Evolutionary conservation across 2,113 vertebrate genomes (phyloP).

Genomic region (Canis aureus): DNA sequence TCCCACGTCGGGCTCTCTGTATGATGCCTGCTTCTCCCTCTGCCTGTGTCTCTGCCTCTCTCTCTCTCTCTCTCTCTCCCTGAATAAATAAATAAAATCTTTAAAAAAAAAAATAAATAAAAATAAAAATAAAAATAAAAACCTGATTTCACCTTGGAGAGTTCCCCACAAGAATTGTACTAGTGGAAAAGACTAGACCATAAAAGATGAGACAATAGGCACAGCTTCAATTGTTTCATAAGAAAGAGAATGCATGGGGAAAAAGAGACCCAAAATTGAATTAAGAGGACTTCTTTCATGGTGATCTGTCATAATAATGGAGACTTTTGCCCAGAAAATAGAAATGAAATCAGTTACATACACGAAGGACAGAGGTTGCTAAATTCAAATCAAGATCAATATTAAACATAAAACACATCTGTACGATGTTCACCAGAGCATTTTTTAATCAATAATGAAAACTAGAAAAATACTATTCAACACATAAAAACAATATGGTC

Average conservation of each 20-base stretch:
- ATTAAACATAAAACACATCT: background rate
- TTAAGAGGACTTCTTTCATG: background rate
- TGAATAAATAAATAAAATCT: no score
- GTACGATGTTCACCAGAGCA: background rate
- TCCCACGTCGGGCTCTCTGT: no score
- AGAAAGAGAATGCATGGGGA: background rate
- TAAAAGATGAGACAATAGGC: background rate
- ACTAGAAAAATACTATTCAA: conserved; percentile 22
- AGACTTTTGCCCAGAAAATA: background rate
- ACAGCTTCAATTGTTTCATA: background rate
- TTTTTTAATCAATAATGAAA: background rate
- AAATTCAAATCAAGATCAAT: background rate
- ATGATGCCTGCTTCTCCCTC: no score
- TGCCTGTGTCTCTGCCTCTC: no score
- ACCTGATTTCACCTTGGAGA: background rate
- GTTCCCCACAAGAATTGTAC: background rate
- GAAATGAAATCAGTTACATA: background rate
- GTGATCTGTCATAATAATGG: background rate
- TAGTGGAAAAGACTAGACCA: background rate
- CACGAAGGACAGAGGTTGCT: background rate
- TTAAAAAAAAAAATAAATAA: no score
- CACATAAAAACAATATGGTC: background rate
- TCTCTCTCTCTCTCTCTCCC: no score
- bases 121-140: no score
- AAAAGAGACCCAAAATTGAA: background rate